A percentile compares a stretch with the other conserved stretches of the same genome.
phyloP scores from a whole-genome alignment of 1,140 invertebrate species.

The Bombus balteatus region DNA sequence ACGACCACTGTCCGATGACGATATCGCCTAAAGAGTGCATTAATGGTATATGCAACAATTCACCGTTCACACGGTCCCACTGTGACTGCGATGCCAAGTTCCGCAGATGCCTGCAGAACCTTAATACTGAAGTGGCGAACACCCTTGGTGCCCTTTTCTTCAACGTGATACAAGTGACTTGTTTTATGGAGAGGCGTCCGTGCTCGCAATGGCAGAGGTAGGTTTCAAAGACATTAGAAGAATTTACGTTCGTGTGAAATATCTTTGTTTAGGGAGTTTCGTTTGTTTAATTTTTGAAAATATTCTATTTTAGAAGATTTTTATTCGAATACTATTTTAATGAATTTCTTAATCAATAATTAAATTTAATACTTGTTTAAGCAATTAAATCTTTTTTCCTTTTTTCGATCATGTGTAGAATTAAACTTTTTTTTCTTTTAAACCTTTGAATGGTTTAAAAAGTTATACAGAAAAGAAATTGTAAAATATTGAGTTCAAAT shows the following conservation, averaged over 20 bases:
- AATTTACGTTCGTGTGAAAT: not conserved
- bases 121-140: conserved; percentile 87
- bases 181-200: conserved; percentile 86
- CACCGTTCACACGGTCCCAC: conserved; percentile 87
- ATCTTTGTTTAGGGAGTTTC: too few relatives aligned
- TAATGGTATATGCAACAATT: conserved; percentile 87
- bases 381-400: too few relatives aligned
- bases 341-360: too few relatives aligned
- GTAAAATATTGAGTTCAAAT: too few relatives aligned
- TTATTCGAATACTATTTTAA: too few relatives aligned
- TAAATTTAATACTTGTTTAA: too few relatives aligned
- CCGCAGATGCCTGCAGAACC: conserved; percentile 85
- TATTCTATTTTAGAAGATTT: too few relatives aligned
- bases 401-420: too few relatives aligned
- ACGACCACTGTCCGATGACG: conserved; percentile 88
- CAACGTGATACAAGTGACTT: conserved; percentile 87
- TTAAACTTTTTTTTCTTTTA: too few relatives aligned
- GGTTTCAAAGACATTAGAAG: not conserved
- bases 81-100: conserved; percentile 89
- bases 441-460: too few relatives aligned
- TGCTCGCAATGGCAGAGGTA: conserved; percentile 87
- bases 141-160: conserved; percentile 88
- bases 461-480: too few relatives aligned
- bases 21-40: conserved; percentile 85
- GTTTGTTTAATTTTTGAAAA: too few relatives aligned